Conservation (phyloP, 2,113 vertebrate species). For the Tachycineta bicolor region DNA sequence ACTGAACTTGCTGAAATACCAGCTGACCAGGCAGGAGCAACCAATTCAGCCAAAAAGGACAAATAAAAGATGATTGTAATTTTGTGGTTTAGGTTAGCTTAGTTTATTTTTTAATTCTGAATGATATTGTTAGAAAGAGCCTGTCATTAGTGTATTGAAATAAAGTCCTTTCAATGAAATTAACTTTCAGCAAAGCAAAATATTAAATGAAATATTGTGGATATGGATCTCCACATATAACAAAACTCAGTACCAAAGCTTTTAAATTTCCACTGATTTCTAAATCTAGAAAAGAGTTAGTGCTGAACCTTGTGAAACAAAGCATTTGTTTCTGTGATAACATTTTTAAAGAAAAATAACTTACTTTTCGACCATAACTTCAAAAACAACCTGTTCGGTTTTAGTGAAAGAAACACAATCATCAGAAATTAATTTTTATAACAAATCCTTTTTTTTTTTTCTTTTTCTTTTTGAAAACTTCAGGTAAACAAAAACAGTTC, state of each 20-base stretch:
- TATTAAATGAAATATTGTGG: not conserved
- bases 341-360: not conserved
- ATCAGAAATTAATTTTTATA: not conserved
- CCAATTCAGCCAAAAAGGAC: not conserved
- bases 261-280: not conserved
- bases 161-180: not conserved
- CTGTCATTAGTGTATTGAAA: not conserved
- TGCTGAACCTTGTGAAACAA: not conserved
- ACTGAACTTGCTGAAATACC: not conserved
- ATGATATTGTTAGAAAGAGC: not conserved
- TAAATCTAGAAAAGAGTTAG: not conserved
- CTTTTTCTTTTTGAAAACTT: not conserved
- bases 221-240: not conserved
- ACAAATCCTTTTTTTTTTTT: not conserved
- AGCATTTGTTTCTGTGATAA: not conserved
- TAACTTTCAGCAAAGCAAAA: not conserved
- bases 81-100: not conserved
- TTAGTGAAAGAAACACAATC: not conserved
- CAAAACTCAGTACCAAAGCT: not conserved
- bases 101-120: not conserved
- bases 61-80: accelerated
- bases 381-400: not conserved
- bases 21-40: not conserved
- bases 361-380: not conserved
- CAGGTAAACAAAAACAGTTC: not conserved